These are phyloP conservation scores for Pelecanus crispus DNA, from an alignment of 2,113 vertebrate species.

Conservation along the genomic window DNA sequence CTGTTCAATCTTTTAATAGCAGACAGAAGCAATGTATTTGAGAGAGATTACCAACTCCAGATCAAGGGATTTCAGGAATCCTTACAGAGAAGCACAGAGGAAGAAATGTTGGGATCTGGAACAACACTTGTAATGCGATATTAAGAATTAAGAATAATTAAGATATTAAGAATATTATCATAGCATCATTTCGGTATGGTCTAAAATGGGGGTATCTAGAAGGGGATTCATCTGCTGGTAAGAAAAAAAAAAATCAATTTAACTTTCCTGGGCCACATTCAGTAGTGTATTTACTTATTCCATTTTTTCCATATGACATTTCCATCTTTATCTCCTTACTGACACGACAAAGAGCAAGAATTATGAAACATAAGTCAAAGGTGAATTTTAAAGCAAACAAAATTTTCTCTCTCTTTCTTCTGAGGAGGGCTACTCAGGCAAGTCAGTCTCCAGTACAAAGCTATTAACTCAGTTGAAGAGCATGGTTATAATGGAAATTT, in stretches of 20 bases:
- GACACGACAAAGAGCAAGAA: background rate
- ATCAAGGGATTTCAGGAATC: background rate
- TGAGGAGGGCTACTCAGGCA: background rate
- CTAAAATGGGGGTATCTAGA: background rate
- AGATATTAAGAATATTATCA: background rate
- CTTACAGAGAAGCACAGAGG: background rate
- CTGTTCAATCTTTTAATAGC: background rate
- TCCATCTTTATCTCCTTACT: background rate
- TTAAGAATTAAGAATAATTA: background rate
- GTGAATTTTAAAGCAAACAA: background rate
- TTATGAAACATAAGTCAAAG: background rate
- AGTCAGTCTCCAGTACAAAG: background rate
- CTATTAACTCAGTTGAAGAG: background rate
- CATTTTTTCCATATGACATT: background rate
- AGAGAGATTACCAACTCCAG: background rate
- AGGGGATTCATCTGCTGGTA: background rate
- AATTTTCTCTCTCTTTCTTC: background rate
- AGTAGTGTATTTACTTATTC: background rate
- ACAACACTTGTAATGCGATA: background rate
- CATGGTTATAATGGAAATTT: conserved; percentile 34
- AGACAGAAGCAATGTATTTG: background rate
- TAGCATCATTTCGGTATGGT: background rate
- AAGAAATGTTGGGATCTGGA: background rate
- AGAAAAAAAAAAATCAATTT: background rate
- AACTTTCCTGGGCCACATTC: background rate